Conservation (phyloP, 2,888 invertebrate species). For the Loripinus fragilis region DNA sequence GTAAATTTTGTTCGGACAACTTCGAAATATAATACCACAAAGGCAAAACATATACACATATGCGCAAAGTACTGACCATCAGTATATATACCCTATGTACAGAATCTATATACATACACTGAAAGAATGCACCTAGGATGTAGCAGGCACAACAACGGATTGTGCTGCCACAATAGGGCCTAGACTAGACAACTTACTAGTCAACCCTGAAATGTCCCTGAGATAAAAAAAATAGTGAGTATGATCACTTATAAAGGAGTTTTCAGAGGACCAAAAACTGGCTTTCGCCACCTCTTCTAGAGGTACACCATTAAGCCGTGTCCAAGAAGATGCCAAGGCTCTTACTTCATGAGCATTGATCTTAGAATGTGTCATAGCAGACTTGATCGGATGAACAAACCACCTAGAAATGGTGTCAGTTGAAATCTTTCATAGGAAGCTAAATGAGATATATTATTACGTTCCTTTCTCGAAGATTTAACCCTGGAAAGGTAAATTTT, state of each 20-base stretch:
- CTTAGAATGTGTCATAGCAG: too few species aligned
- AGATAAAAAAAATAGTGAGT: too few species aligned
- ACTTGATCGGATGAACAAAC: background rate
- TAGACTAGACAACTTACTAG: background rate
- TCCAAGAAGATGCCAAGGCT: background rate
- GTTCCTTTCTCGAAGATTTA: background rate
- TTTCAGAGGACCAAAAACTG: slow-evolving; percentile 8
- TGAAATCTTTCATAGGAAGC: background rate
- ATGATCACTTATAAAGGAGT: background rate
- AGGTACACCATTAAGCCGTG: background rate
- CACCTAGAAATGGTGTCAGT: background rate
- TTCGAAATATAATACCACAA: background rate
- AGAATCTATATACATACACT: background rate
- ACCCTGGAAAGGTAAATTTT: background rate
- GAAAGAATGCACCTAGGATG: background rate
- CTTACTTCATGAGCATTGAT: slow-evolving; percentile 1
- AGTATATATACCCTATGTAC: background rate
- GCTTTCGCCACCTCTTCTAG: background rate
- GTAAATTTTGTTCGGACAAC: background rate
- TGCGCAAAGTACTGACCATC: too few species aligned
- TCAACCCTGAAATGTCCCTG: background rate
- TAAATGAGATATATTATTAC: background rate
- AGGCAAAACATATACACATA: too few species aligned
- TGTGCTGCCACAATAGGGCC: background rate
- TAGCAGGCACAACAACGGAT: background rate